Conservation (phyloP, 2,888 invertebrate genomes). For the Stenoptilia bipunctidactyla region DNA sequence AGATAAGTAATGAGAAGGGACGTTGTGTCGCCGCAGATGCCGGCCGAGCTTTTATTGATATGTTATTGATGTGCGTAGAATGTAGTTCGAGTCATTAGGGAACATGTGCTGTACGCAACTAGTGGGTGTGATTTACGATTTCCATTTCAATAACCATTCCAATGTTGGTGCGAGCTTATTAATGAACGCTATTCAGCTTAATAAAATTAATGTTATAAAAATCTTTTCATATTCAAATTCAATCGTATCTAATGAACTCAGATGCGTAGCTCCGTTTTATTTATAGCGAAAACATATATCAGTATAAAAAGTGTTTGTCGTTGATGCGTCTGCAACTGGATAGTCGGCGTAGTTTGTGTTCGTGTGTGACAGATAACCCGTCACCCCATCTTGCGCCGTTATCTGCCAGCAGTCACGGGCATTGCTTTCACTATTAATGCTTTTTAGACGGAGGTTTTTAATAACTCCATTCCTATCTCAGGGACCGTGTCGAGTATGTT, state of each 20-base stretch:
- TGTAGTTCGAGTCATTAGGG: neutral
- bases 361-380: neutral
- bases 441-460: neutral
- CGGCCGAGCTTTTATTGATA: conserved; percentile 35
- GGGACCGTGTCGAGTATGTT: no score
- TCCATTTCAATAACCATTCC: neutral
- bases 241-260: no score
- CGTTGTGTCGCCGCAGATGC: conserved; percentile 25
- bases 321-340: no score
- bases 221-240: neutral
- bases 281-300: no score
- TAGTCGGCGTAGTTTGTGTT: neutral
- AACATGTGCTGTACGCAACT: neutral
- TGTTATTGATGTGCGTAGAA: conserved; percentile 24
- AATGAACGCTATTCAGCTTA: neutral
- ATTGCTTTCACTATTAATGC: neutral
- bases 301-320: no score
- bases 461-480: neutral
- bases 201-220: neutral
- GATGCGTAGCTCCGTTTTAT: no score
- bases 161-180: no score
- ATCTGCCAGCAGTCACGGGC: neutral
- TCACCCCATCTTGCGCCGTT: neutral
- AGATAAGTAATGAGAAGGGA: conserved; percentile 41
- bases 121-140: neutral